A percentile compares a stretch with the other conserved stretches of the same genome.
These are phyloP conservation scores for Scaptomyza polygonia DNA, from an alignment of 2,888 invertebrate genomes.

Conservation along the genomic window DNA sequence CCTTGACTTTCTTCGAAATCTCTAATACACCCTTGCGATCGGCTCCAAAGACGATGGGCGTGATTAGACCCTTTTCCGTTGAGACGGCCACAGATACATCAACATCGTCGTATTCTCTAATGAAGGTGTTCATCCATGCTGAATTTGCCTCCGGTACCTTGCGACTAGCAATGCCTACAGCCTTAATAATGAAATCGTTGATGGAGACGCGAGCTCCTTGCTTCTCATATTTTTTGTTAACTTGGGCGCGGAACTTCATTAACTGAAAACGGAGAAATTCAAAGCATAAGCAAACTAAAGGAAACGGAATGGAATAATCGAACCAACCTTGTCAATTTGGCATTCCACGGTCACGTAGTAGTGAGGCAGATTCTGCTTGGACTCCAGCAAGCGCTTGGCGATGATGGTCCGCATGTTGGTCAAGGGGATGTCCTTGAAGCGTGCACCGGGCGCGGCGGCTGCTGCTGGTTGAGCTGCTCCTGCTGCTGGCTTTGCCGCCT, in stretches of 20 bases:
- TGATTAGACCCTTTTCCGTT: slow-evolving; percentile 96
- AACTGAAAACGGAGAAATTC: slow-evolving; percentile 59
- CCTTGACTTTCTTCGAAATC: slow-evolving; percentile 92
- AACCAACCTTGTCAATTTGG: slow-evolving; percentile 90
- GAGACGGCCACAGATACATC: slow-evolving; percentile 99
- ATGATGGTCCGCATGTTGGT: slow-evolving; percentile 94
- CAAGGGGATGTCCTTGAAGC: slow-evolving; percentile 90
- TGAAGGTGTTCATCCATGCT: slow-evolving; percentile 96
- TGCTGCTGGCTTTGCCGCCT: slow-evolving; percentile 50
- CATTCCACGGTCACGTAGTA: slow-evolving; percentile 96
- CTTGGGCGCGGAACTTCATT: slow-evolving; percentile 89
- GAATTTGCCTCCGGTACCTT: slow-evolving; percentile 97
- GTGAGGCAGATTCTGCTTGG: slow-evolving; percentile 98
- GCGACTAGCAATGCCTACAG: slow-evolving; percentile 93
- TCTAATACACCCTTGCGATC: slow-evolving; percentile 94
- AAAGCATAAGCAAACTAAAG: neutral
- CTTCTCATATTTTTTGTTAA: slow-evolving; percentile 92
- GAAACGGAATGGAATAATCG: slow-evolving; percentile 52
- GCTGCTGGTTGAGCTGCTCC: slow-evolving; percentile 30
- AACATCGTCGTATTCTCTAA: slow-evolving; percentile 95
- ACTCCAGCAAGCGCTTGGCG: slow-evolving; percentile 93
- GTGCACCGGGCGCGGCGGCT: slow-evolving; percentile 52
- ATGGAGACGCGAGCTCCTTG: slow-evolving; percentile 94
- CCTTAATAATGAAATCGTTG: slow-evolving; percentile 98
- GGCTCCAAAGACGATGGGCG: slow-evolving; percentile 97